Evolutionary conservation across 2,113 vertebrate species (phyloP), one percentile per base, ranked within the genome.

Genomic region (Ctenomys sociabilis): DNA sequence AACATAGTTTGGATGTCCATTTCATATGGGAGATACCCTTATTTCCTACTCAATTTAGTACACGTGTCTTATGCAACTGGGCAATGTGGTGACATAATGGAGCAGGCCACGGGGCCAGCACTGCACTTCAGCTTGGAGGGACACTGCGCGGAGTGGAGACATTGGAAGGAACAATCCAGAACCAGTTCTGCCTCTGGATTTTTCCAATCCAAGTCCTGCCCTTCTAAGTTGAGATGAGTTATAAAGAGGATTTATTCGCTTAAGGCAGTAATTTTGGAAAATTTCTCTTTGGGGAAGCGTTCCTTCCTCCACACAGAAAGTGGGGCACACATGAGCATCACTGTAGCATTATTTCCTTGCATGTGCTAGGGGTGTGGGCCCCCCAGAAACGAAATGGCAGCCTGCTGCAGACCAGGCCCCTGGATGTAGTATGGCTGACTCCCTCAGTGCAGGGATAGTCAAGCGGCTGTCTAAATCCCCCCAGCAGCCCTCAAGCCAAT

Each of bases 351-450:
- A 61, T 0, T 21, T 3, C 28, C 45, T 32, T 28, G 21, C n/a
- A 7, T 7, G 17, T 11, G 19, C 49, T 24, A 17, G 21, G 28
- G 37, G 2, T 26, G 2, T 24, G 35, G 28, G 40, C 12, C 61
- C 49, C 0, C 40, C 17, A 22, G 54, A 57, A 19, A 19, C 5
- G 37, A n/a, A 68, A 2, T 1, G 73, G 30, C 2, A 2, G 13
- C 21, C 22, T 43, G 43, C 37, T 49, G 37, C 26, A 61, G 35
- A 40, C 8, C 64, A 35, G 59, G 66, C 17, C 40, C 35, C 85
- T 45, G 73, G 57, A 3, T 59, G 37, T 45, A 28, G 7, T 0
- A 0, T 10, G 63, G 1, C 12, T 1, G 63, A 1, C 12, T 1
- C 52, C 28, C 30, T 35, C 52, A 0, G 0, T 9, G 24, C 5